These are phyloP conservation scores for Wiebesia pumilae DNA, from an alignment of 1,140 invertebrate species.

Conservation along the genomic window DNA sequence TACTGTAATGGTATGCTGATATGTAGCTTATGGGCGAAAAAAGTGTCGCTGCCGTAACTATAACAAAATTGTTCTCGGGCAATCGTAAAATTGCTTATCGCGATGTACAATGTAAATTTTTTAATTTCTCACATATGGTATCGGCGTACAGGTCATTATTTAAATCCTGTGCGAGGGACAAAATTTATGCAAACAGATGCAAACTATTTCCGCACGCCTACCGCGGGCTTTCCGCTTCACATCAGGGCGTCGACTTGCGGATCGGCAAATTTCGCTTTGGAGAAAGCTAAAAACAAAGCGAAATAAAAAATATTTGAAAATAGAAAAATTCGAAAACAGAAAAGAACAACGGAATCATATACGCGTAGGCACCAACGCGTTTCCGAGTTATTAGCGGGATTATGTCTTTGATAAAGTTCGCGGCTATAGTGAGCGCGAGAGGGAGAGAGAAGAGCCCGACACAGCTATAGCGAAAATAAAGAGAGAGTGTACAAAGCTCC, in stretches of 20 bases:
- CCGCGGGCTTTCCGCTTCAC: not conserved
- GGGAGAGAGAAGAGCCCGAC: not conserved
- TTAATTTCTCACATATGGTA: constrained; percentile 3
- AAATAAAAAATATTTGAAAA: constrained; percentile 21
- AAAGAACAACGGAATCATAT: not conserved
- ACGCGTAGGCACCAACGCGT: not conserved
- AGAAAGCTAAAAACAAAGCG: not conserved
- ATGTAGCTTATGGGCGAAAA: not conserved
- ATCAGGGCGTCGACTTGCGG: not conserved
- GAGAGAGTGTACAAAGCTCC: not conserved
- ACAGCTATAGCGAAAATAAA: constrained; percentile 19
- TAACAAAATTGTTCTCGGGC: not conserved
- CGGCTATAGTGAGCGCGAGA: not conserved
- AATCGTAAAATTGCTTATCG: constrained; percentile 16
- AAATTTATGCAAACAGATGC: constrained; percentile 41
- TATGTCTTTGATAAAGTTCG: constrained; percentile 42
- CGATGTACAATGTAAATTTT: constrained; percentile 30
- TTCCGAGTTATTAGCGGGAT: constrained; percentile 1
- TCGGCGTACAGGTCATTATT: constrained; percentile 25
- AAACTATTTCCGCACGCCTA: constrained; percentile 8
- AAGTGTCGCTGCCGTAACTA: not conserved
- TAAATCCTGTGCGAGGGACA: constrained; percentile 9
- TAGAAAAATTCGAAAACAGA: not conserved
- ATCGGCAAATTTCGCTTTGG: not conserved
- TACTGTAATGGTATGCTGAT: not conserved